Percentiles rank a stretch among this genome's conserved stretches.
These are phyloP conservation scores for Uria aalge DNA, from an alignment of 2,113 vertebrate species.

Conservation along the genomic window DNA sequence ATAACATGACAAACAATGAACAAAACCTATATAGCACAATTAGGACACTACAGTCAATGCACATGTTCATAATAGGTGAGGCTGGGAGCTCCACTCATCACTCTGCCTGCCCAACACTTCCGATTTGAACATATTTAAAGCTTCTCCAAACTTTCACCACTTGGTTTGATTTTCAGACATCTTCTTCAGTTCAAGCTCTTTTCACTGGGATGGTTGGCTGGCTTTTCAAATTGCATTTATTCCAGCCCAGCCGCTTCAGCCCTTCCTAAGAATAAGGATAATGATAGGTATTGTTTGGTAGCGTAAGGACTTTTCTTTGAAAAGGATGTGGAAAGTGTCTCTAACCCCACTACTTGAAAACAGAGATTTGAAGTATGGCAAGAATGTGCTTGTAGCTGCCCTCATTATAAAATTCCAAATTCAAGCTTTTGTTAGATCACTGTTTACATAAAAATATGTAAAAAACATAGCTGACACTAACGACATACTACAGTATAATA, in stretches of 20 bases:
- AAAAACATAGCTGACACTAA: background rate
- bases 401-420: background rate
- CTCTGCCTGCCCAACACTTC: background rate
- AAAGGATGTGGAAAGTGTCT: background rate
- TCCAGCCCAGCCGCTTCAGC: background rate
- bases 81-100: background rate
- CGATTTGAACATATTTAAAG: background rate
- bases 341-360: background rate
- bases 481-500: background rate
- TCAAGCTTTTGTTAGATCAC: background rate
- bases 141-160: background rate
- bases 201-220: background rate
- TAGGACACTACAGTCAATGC: background rate
- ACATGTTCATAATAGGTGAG: background rate
- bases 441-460: background rate
- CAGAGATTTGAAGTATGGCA: background rate
- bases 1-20: constrained; percentile 34
- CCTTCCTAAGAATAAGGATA: background rate
- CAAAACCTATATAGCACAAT: background rate
- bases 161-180: constrained; percentile 8
- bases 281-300: background rate
- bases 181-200: background rate
- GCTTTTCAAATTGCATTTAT: constrained; percentile 48
- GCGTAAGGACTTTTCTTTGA: background rate
- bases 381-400: background rate